Conservation (phyloP, 2,888 invertebrate genomes). For the Limenitis camilla region DNA sequence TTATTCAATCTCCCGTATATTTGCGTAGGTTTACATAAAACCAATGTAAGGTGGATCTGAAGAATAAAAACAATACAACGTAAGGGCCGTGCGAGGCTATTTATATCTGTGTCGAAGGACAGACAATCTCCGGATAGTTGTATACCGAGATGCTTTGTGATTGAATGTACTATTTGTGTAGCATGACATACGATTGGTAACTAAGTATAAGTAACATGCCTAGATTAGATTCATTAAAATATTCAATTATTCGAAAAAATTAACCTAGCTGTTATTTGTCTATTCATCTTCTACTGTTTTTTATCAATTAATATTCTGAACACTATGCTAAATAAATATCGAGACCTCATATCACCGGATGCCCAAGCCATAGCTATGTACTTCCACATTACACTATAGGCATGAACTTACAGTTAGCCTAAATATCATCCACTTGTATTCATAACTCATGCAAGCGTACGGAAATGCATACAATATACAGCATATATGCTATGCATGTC, state of each 20-base stretch:
- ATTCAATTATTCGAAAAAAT: too few species aligned
- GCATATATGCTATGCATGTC: neutral
- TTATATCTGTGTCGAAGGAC: slow-evolving; percentile 60
- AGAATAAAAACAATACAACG: slow-evolving; percentile 42
- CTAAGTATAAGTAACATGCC: neutral
- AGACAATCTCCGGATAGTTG: slow-evolving; percentile 49
- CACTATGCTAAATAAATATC: neutral
- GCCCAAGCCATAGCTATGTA: neutral
- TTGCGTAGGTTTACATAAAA: slow-evolving; percentile 19
- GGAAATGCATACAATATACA: neutral
- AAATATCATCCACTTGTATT: neutral
- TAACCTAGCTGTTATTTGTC: too few species aligned
- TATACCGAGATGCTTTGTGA: slow-evolving; percentile 20
- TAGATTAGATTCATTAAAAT: too few species aligned
- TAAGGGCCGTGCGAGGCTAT: slow-evolving; percentile 49
- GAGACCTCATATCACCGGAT: neutral
- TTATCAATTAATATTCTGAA: neutral
- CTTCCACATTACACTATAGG: neutral
- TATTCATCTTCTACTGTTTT: neutral
- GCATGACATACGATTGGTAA: slow-evolving; percentile 6
- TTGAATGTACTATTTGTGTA: slow-evolving; percentile 17
- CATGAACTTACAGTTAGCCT: neutral
- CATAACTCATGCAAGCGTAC: neutral
- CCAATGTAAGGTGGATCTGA: slow-evolving; percentile 34
- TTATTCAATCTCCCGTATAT: neutral